Evolutionary conservation across 2,797 vertebrate species (phyloP), one percentile per base, ranked within the genome.

Genomic region (Halcyon leucocephala): DNA sequence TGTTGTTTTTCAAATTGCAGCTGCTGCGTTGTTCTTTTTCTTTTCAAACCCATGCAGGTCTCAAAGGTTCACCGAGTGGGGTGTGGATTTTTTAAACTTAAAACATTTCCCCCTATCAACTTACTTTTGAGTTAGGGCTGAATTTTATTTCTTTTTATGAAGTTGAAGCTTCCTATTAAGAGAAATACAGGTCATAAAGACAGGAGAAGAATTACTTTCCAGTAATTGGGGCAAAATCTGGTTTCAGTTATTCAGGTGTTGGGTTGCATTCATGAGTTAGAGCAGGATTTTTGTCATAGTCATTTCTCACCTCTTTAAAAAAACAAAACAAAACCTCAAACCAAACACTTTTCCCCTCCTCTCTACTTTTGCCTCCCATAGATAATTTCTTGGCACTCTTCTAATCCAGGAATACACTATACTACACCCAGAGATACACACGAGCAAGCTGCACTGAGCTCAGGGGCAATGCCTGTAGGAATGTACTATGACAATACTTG

Each of bases 191-290:
- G 94, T 93, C 93, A 92, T 96, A 92, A 94, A 95, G 94, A 97
- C 81, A 93, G 85, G 61, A 85, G 86, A 93, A 94, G 86, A 96
- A 95, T 96, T 90, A 69, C 90, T 94, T 96, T 93, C 90, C 67
- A 86, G 92, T 95, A 97, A 96, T 95, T 90, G 91, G 94, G 82
- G 71, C 87, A 96, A 95, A 96, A 95, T 96, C 96, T 95, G 94
- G 64, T 96, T 90, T 95, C 60, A 97, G 90, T 97, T 96, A 96
- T 77, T 92, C 93, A 97, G 93, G 94, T 95, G 94, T 96, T 96
- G 60, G 90, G 74, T 95, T 97, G 94, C 93, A 95, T 89, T 92
- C 67, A 54, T 64, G 86, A 92, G 78, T 69, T 90, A 87, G 67
- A 82, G 69, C 81, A 89, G 90, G 74, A 90, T 95, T 96, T 97